Base-by-base conservation (phyloP, 2,113 vertebrate species). In the Lynx canadensis region DNA sequence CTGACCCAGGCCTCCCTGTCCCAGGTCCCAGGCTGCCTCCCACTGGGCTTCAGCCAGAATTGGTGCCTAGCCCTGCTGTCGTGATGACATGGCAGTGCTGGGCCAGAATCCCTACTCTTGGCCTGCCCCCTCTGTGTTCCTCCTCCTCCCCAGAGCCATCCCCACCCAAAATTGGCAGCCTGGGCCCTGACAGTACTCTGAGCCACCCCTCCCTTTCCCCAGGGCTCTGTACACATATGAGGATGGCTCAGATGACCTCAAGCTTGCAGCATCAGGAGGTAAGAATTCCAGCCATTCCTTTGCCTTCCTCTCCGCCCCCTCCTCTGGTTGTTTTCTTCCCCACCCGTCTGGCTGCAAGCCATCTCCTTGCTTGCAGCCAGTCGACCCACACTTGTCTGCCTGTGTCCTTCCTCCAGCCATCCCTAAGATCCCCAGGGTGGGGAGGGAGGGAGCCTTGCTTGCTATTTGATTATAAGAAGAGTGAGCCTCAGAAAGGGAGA, bases 151-250 rank as follows among this genome's bases (percentile, higher is more conserved):
- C 86, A 71, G 79, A 86, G 50, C 52, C 48, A 27, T 97, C 89
- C 83, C 96, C 96, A 94, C 96, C 94, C 97, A 71, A 16, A 97
- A 87, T 73, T 96, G 97, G 97, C 84, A 12, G 60, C 83, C 79
- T 52, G 55, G 55, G 89, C 74, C 93, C 73, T 86, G 57, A 65
- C 45, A 63, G 68, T 93, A 94, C 69, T 71, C 15, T 10, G 65
- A 83, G 82, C 97, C 71, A 91, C 89, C 27, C 7, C 23, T 45
- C 92, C 98, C 65, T 96, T 94, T 97, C 98, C 96, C 96, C 99
- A 99, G 99, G 99, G 99, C 99, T 89, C 99, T 99, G 98, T 99
- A 99, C 98, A 99, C 99, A 0, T 99, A 99, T 0, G 99, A 99
- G 97, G 99, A 99, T 85, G 99, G 99, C 89, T 99, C 99, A 4